phyloP scores from a whole-genome alignment of 2,888 invertebrate genomes.

The Oligia fasciuncula region DNA sequence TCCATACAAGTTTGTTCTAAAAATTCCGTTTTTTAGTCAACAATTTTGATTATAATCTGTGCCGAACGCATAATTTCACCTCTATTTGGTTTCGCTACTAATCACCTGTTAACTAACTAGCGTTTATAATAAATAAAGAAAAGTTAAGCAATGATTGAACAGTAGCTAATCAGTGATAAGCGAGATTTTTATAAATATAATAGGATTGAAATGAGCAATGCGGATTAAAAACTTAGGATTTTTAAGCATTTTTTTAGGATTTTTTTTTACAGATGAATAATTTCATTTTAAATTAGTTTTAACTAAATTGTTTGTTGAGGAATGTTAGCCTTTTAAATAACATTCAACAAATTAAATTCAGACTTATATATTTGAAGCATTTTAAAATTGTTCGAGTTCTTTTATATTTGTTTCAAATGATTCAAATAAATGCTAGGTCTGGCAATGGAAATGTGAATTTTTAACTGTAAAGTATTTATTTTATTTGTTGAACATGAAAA shows the following conservation, averaged over 20 bases:
- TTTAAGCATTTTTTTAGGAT: too few relatives aligned
- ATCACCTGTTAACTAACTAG: too few relatives aligned
- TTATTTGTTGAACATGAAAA: background rate
- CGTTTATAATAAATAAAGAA: too few relatives aligned
- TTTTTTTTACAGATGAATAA: background rate
- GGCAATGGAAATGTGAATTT: background rate
- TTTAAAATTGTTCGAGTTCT: constrained; percentile 6
- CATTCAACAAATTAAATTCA: constrained; percentile 6
- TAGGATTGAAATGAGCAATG: background rate
- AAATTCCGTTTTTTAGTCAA: too few relatives aligned
- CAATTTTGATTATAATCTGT: too few relatives aligned
- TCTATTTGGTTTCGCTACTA: too few relatives aligned
- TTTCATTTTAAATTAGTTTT: background rate
- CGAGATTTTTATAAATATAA: too few relatives aligned
- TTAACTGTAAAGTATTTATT: constrained; percentile 2
- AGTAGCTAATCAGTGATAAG: too few relatives aligned
- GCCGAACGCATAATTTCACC: too few relatives aligned
- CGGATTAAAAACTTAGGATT: constrained; percentile 3
- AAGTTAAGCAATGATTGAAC: too few relatives aligned
- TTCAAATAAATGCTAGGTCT: background rate
- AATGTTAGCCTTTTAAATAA: background rate
- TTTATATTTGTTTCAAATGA: background rate
- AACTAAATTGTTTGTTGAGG: constrained; percentile 20
- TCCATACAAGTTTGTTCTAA: too few relatives aligned
- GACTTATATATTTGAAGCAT: background rate